Percentiles rank a stretch among this genome's conserved stretches.
These are phyloP conservation scores for Malurus leucopterus DNA, from an alignment of 2,797 vertebrate species.

Conservation along the genomic window DNA sequence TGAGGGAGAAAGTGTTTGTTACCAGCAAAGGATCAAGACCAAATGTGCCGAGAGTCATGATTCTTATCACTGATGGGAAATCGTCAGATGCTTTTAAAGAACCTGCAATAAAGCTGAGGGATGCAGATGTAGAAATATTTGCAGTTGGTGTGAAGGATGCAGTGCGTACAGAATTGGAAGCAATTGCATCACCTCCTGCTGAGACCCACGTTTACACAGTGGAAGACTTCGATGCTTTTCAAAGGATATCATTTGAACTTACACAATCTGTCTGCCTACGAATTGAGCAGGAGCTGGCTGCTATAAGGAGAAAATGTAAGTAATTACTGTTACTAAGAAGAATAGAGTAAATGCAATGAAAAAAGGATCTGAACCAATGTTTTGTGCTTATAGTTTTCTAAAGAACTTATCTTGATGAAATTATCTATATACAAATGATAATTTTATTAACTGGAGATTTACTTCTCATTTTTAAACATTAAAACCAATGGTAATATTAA, in stretches of 20 bases:
- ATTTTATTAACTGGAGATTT: neutral
- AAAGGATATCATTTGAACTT: slow-evolving; percentile 94
- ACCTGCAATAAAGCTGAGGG: slow-evolving; percentile 85
- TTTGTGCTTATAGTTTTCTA: neutral
- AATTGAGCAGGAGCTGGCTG: slow-evolving; percentile 90
- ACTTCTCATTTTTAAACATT: neutral
- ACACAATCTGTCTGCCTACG: slow-evolving; percentile 94
- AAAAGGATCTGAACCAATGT: neutral
- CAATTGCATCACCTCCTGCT: slow-evolving; percentile 87
- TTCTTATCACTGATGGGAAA: slow-evolving; percentile 97
- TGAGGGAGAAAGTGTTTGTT: slow-evolving; percentile 89
- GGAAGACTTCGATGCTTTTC: slow-evolving; percentile 96
- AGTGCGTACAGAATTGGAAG: slow-evolving; percentile 88
- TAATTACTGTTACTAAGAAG: slow-evolving; percentile 14
- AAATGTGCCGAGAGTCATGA: slow-evolving; percentile 89
- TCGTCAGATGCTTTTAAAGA: slow-evolving; percentile 94
- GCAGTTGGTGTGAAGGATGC: slow-evolving; percentile 97
- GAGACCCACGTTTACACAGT: slow-evolving; percentile 95
- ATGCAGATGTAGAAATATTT: slow-evolving; percentile 91
- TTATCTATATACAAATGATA: neutral
- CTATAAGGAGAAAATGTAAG: slow-evolving; percentile 88
- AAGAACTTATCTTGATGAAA: neutral
- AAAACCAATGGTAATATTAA: neutral
- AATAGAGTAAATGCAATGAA: neutral
- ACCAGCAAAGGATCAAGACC: slow-evolving; percentile 81